These are phyloP conservation scores for Bombus pascuorum DNA, from an alignment of 1,140 invertebrate species.

Conservation along the genomic window DNA sequence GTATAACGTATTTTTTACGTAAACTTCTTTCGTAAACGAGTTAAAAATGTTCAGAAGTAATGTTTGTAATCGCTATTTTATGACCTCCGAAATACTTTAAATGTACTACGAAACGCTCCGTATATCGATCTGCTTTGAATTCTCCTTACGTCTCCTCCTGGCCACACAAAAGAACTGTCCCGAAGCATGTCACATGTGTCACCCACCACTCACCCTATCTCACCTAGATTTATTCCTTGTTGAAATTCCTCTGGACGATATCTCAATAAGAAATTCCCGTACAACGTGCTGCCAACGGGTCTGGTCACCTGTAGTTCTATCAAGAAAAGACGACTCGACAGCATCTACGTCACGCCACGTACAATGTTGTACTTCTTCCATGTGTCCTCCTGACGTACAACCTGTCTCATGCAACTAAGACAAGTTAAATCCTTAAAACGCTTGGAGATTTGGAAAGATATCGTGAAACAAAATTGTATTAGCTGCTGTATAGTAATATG, in stretches of 20 bases:
- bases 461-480: background rate
- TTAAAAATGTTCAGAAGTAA: too few relatives aligned
- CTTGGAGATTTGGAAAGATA: background rate
- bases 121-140: background rate
- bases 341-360: background rate
- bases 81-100: too few relatives aligned
- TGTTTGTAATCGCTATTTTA: too few relatives aligned
- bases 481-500: too few relatives aligned
- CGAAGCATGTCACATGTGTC: background rate
- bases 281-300: background rate
- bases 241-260: conserved; percentile 3
- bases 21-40: too few relatives aligned
- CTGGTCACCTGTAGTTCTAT: background rate
- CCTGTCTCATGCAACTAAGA: background rate
- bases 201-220: background rate
- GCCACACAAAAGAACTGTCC: background rate
- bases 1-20: background rate
- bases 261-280: conserved; percentile 10
- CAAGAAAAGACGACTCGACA: background rate
- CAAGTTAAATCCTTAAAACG: background rate
- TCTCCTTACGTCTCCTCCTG: background rate
- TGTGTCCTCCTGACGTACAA: background rate
- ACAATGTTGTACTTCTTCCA: background rate
- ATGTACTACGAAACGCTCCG: background rate
- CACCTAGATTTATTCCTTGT: conserved; percentile 1